These are phyloP conservation scores for Passer domesticus DNA, from an alignment of 2,113 vertebrate genomes.

Conservation along the genomic window DNA sequence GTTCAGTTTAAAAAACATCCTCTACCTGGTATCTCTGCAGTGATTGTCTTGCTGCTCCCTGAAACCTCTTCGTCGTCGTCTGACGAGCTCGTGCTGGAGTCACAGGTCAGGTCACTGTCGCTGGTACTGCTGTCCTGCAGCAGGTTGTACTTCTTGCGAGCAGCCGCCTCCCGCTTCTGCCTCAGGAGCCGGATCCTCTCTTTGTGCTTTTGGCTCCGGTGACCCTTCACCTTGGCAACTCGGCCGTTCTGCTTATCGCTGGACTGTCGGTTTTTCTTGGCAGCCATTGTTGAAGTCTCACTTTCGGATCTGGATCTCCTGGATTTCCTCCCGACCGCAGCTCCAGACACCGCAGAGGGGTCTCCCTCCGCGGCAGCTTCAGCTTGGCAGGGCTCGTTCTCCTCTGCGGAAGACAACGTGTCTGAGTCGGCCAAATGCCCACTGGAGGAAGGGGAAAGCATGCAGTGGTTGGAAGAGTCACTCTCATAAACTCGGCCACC, in stretches of 20 bases:
- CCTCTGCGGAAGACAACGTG: constrained; percentile 92
- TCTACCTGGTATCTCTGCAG: constrained; percentile 97
- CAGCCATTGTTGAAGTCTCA: constrained; percentile 90
- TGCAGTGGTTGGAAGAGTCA: constrained; percentile 94
- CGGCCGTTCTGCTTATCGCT: constrained; percentile 91
- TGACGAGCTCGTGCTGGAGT: constrained; percentile 92
- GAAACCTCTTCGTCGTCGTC: constrained; percentile 89
- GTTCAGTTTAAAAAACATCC: constrained; percentile 84
- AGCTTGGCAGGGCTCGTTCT: constrained; percentile 72
- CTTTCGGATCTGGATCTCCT: constrained; percentile 92
- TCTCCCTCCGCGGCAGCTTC: constrained; percentile 74
- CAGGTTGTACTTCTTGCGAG: constrained; percentile 94
- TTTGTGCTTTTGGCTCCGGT: constrained; percentile 95
- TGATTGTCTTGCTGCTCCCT: constrained; percentile 96
- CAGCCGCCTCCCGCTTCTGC: constrained; percentile 94
- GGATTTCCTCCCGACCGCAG: constrained; percentile 82
- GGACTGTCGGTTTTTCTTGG: constrained; percentile 94
- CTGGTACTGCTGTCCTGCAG: constrained; percentile 99
- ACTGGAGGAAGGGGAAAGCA: constrained; percentile 96
- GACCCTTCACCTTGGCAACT: constrained; percentile 86
- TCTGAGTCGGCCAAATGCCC: constrained; percentile 96
- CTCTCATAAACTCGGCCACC: constrained; percentile 85
- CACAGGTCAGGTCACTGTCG: constrained; percentile 96
- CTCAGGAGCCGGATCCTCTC: constrained; percentile 91
- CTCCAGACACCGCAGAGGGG: constrained; percentile 63